phyloP scores from a whole-genome alignment of 2,888 invertebrate genomes.

The Geotrupes spiniger region DNA sequence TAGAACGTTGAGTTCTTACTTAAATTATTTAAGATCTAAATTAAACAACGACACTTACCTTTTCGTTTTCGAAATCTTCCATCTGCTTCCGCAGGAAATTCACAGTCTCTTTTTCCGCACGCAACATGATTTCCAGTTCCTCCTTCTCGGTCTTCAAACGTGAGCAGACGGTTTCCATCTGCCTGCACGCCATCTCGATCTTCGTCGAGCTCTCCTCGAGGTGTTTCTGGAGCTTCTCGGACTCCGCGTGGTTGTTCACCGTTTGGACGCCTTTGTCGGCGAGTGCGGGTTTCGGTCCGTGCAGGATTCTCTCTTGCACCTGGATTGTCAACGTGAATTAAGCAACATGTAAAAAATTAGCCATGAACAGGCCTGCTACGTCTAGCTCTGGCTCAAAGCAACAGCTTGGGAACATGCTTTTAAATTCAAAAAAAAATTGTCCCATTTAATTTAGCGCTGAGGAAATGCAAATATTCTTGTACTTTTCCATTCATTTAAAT shows the following conservation, averaged over 20 bases:
- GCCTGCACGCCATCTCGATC: constrained; percentile 44
- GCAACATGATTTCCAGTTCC: constrained; percentile 38
- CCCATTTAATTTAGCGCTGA: too few species aligned
- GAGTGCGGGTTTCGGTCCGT: constrained; percentile 13
- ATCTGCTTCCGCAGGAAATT: constrained; percentile 37
- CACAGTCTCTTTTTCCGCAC: constrained; percentile 37
- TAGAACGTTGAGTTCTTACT: too few species aligned
- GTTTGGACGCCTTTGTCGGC: constrained; percentile 34
- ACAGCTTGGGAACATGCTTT: too few species aligned
- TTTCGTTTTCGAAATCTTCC: constrained; percentile 39
- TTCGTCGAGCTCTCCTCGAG: constrained; percentile 45
- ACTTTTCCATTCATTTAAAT: too few species aligned
- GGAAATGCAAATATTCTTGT: too few species aligned
- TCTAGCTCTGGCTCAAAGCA: too few species aligned
- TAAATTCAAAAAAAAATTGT: background rate
- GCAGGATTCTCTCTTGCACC: constrained; percentile 7
- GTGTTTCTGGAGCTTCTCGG: constrained; percentile 40
- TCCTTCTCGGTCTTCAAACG: constrained; percentile 45
- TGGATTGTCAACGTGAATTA: too few species aligned
- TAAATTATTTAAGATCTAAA: too few species aligned
- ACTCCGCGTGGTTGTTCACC: constrained; percentile 34
- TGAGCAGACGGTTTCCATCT: constrained; percentile 44
- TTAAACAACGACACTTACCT: constrained; percentile 33
- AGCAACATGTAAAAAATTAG: too few species aligned
- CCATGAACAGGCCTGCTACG: too few species aligned